Evolutionary conservation across 2,797 vertebrate species (phyloP).

Genomic region (Mus minutoides): DNA sequence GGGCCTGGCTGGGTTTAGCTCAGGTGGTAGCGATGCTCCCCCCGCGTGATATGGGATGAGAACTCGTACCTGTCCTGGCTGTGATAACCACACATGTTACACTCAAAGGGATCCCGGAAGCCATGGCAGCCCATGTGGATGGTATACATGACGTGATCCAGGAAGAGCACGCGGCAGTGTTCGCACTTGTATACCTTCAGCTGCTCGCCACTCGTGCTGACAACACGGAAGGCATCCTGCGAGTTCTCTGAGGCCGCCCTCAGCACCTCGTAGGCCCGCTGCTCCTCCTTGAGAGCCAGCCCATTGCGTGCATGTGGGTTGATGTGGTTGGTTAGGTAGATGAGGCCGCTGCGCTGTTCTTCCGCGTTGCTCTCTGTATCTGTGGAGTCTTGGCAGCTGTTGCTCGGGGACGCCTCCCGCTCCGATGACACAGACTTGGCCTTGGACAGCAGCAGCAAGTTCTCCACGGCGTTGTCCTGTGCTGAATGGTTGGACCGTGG

Average conservation of each 20-base stretch:
- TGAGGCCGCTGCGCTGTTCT: constrained; percentile 93
- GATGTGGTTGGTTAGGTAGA: constrained; percentile 98
- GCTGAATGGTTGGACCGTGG: constrained; percentile 89
- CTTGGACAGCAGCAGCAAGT: constrained; percentile 97
- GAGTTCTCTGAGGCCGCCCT: constrained; percentile 91
- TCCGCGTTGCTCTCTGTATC: constrained; percentile 99
- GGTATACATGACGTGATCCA: constrained; percentile 99
- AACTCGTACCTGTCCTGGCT: constrained; percentile 99
- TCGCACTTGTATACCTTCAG: constrained; percentile 95
- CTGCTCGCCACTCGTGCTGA: constrained; percentile 93
- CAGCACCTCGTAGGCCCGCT: constrained; percentile 92
- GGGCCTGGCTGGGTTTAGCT: constrained; percentile 79
- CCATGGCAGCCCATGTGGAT: constrained; percentile 99
- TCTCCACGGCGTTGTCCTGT: constrained; percentile 96
- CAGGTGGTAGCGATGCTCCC: constrained; percentile 94
- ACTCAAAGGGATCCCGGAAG: constrained; percentile 98
- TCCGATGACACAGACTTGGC: constrained; percentile 96
- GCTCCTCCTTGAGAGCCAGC: constrained; percentile 95
- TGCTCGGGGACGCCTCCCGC: constrained; percentile 96
- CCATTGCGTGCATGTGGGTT: constrained; percentile 93
- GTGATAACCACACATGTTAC: constrained; percentile 98
- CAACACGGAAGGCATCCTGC: constrained; percentile 94
- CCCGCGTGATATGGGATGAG: constrained; percentile 98
- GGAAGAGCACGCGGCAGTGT: constrained; percentile 97
- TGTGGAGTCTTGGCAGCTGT: constrained; percentile 98